Evolutionary conservation across 2,113 vertebrate genomes (phyloP).

Genomic region (Dolichotis patagonum): DNA sequence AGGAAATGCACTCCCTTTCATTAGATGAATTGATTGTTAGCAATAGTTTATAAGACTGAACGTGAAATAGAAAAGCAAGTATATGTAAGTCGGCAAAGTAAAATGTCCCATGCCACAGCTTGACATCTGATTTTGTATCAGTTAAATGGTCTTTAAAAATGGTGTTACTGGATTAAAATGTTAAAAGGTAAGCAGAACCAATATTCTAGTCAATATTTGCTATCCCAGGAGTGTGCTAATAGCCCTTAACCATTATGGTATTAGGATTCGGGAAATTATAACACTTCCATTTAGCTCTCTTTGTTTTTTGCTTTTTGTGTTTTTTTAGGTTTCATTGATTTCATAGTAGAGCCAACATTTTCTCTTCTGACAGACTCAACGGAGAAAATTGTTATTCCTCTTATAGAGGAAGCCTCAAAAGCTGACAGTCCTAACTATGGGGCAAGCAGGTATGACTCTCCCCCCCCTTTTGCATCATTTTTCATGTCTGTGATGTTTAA

Average conservation of each 20-base stretch:
- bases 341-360: constrained; percentile 98
- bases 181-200: not conserved
- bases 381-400: constrained; percentile 97
- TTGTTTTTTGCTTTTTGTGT: constrained; percentile 1
- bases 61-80: not conserved
- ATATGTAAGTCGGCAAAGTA: not conserved
- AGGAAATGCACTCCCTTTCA: not conserved
- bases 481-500: not conserved
- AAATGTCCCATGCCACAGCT: not conserved
- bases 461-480: constrained; percentile 1
- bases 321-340: constrained; percentile 95
- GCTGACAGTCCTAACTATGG: constrained; percentile 89
- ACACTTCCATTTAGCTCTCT: constrained; percentile 50
- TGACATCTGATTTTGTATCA: not conserved
- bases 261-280: constrained; percentile 34
- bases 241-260: not conserved
- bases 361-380: constrained; percentile 96
- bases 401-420: constrained; percentile 96
- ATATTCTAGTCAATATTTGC: not conserved
- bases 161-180: not conserved
- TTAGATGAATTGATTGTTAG: not conserved
- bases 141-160: not conserved
- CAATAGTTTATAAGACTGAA: not conserved
- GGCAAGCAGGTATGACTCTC: constrained; percentile 89
- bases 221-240: not conserved